Evolutionary conservation across 2,113 vertebrate genomes (phyloP).

Genomic region (Microtus oregoni): DNA sequence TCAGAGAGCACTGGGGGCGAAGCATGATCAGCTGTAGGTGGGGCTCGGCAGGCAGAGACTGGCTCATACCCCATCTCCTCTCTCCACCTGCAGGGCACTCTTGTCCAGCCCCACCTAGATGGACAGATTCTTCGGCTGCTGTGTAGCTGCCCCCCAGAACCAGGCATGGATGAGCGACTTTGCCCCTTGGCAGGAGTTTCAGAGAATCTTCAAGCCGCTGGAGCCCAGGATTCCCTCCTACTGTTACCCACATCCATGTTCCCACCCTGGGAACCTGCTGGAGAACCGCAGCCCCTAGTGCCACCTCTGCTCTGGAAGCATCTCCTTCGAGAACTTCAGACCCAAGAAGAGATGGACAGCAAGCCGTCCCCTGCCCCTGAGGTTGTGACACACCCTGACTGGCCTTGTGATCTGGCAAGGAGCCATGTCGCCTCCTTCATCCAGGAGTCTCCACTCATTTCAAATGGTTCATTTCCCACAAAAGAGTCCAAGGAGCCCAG

Average conservation of each 20-base stretch:
- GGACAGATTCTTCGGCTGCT: constrained; percentile 42
- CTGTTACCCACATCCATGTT: not conserved
- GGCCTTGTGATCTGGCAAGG: not conserved
- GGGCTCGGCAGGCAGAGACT: not conserved
- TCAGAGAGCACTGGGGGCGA: rapidly evolving
- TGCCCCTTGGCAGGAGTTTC: not conserved
- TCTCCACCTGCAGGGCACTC: constrained; percentile 57
- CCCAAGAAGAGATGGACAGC: not conserved
- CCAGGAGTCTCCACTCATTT: not conserved
- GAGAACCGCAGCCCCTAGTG: constrained; percentile 13
- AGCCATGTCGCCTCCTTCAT: rapidly evolving
- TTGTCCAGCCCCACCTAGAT: not conserved
- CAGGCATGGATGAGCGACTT: not conserved
- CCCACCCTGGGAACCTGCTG: not conserved
- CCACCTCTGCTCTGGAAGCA: not conserved
- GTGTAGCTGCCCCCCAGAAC: not conserved
- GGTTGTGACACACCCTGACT: constrained; percentile 44
- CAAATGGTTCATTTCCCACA: constrained; percentile 55
- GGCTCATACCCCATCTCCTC: not conserved
- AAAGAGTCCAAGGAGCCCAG: constrained; percentile 60
- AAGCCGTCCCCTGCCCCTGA: not conserved
- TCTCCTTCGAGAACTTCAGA: constrained; percentile 21
- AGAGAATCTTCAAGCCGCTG: rapidly evolving
- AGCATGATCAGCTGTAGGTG: rapidly evolving
- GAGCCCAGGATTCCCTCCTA: not conserved